phyloP scores from a whole-genome alignment of 64 coral and sea anemone genomes.

The Montipora foliosa region DNA sequence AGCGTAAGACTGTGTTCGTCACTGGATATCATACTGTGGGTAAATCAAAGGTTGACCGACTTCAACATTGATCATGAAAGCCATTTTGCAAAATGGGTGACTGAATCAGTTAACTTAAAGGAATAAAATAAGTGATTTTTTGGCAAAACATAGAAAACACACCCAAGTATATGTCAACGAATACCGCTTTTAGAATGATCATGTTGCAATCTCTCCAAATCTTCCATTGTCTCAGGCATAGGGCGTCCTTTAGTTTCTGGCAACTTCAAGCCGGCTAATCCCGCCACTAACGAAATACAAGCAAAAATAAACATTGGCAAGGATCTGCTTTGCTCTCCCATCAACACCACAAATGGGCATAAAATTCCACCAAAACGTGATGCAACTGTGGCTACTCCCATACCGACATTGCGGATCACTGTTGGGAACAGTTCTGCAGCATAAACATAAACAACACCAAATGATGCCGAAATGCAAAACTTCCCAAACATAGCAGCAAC shows the following conservation, averaged over 20 bases:
- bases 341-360: conserved; percentile 76
- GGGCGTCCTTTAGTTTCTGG: conserved; percentile 83
- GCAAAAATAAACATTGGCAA: conserved; percentile 89
- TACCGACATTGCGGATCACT: conserved; percentile 85
- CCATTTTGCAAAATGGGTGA: too few relatives aligned
- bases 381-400: conserved; percentile 77
- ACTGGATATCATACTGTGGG: too few relatives aligned
- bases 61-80: too few relatives aligned
- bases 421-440: conserved; percentile 86
- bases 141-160: too few relatives aligned
- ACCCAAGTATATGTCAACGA: neutral
- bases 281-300: conserved; percentile 58
- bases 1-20: too few relatives aligned
- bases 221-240: conserved; percentile 88
- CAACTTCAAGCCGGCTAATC: conserved; percentile 52
- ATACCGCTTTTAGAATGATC: conserved; percentile 18
- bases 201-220: conserved; percentile 58
- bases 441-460: conserved; percentile 86
- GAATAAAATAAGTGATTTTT: too few relatives aligned
- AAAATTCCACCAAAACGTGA: conserved; percentile 77
- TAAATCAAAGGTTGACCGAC: too few relatives aligned
- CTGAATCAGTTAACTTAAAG: too few relatives aligned
- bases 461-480: conserved; percentile 80
- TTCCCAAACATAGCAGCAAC: conserved; percentile 68
- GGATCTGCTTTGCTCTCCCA: conserved; percentile 78